Evolutionary conservation across 1,140 invertebrate genomes (phyloP), one percentile per base, ranked within the genome.

Genomic region (Laodelphax striatellus): DNA sequence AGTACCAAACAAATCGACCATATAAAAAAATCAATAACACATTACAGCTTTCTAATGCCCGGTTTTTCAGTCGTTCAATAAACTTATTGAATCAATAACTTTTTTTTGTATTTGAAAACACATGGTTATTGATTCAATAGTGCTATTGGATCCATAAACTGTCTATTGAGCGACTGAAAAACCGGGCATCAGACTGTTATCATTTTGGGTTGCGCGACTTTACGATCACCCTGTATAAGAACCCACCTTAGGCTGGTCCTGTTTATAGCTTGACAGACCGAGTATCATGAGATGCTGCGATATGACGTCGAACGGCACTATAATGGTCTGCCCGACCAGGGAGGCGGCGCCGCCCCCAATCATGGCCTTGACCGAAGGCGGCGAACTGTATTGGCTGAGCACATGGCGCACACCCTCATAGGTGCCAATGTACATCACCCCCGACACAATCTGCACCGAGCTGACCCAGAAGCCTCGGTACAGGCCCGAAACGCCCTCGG

Each of bases 251-350:
- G 46, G 5, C 16, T 50, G 46, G 8, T 8, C 8, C 21, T 22
- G 16, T 9, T 44, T 44, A 9, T 44, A 44, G 6, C 63, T 57
- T 21, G 78, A 76, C 60, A 87, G 77, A 1, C 92, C 92, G 19
- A 97, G 77, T 64, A 98, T 85, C 94, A 98, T 98, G 54, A 97
- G 81, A 73, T 98, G 95, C 69, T 98, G 95, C 68, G 93, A 94
- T 31, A 98, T 80, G 31, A 98, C 86, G 75, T 98, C 95, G 73
- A 98, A 94, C 17, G 95, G 95, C 52, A 97, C 94, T 65, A 97
- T 90, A 58, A 97, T 88, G 0, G 93, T 96, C 76, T 98, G 95
- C 2, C 92, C 90, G 38, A 97, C 90, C 16, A 95, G 70, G 6
- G 94, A 97, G 1, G 94, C 94, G 69, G 83, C 84, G 6, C 86